Evolutionary conservation across 2,888 invertebrate species (phyloP), one percentile per base, ranked within the genome.

Genomic region (Cephus runcator): DNA sequence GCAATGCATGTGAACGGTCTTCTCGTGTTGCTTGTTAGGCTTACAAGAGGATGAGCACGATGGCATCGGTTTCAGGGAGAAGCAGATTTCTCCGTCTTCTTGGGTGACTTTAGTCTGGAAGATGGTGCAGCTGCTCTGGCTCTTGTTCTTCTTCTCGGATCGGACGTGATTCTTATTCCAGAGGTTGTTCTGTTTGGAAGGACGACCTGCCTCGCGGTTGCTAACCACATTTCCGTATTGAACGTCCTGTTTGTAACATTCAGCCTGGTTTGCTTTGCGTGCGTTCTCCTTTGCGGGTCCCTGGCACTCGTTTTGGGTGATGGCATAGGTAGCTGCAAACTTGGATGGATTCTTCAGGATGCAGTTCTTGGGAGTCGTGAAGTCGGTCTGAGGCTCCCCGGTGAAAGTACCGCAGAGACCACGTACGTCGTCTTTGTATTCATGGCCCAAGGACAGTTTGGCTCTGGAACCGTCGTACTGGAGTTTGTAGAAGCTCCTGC

Each of bases 331-430:
- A 3, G 94, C 93, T 73, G 92, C 92, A 88, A 94, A 95, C 77
- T 93, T 90, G 69, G 93, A 90, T 0, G 93, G 90, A 34, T 93
- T 91, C 82, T 93, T 92, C 3, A 94, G 90, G 40, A 94, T 85
- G 85, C 93, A 92, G 77, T 94, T 94, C 78, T 92, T 86, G 0
- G 95, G 95, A 2, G 93, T 93, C 23, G 92, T 88, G 86, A 94
- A 94, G 84, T 96, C 95, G 79, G 94, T 93, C 73, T 91, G 88
- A n/a, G 90, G 83, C 71, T 95, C 93, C 12, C 94, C 93, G 82
- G 93, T 93, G 92, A 93, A 94, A 83, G 93, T 93, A 12, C 96
- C 96, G 86, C 95, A 96, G 69, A 96, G 92, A 80, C 96, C 96
- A 79, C 93, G 92, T 35, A 94, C 92, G 73, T 93, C 91, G 81